Conservation (phyloP, 2,113 vertebrate genomes). For the Hymenochirus boettgeri region DNA sequence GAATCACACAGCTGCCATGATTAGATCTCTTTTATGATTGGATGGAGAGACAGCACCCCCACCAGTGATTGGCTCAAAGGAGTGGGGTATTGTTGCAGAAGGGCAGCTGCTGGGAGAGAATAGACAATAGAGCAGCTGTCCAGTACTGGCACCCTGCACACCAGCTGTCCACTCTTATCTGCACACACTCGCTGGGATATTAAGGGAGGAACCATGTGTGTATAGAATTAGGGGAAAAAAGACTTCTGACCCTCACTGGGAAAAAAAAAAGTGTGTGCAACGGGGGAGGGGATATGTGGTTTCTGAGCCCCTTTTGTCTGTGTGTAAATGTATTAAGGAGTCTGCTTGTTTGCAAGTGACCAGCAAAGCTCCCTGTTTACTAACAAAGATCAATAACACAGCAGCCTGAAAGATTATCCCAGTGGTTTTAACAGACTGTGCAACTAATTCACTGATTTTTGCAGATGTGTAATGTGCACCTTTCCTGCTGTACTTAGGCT, state of each 20-base stretch:
- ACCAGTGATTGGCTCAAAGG: conserved; percentile 73
- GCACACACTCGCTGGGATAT: conserved; percentile 88
- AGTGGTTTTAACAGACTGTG: conserved; percentile 47
- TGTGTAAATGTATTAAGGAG: conserved; percentile 82
- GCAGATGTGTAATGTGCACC: not conserved
- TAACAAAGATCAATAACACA: conserved; percentile 52
- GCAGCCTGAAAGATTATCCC: conserved; percentile 54
- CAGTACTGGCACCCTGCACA: conserved; percentile 92
- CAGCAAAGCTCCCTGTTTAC: conserved; percentile 60
- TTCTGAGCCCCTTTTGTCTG: conserved; percentile 84
- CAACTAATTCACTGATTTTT: not conserved
- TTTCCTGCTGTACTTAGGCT: conserved; percentile 36
- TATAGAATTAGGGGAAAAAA: conserved; percentile 73
- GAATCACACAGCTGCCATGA: conserved; percentile 92
- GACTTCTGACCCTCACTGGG: conserved; percentile 95
- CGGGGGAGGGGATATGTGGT: conserved; percentile 61
- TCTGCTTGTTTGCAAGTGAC: conserved; percentile 68
- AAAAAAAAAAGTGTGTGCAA: conserved; percentile 79
- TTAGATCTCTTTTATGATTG: conserved; percentile 80
- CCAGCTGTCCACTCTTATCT: conserved; percentile 99
- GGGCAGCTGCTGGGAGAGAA: conserved; percentile 86
- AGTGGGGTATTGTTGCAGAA: conserved; percentile 86
- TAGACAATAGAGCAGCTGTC: conserved; percentile 99
- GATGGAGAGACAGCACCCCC: conserved; percentile 59
- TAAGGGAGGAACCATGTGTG: conserved; percentile 79